Conservation (phyloP, 2,797 vertebrate species). For the Synaphobranchus kaupii region DNA sequence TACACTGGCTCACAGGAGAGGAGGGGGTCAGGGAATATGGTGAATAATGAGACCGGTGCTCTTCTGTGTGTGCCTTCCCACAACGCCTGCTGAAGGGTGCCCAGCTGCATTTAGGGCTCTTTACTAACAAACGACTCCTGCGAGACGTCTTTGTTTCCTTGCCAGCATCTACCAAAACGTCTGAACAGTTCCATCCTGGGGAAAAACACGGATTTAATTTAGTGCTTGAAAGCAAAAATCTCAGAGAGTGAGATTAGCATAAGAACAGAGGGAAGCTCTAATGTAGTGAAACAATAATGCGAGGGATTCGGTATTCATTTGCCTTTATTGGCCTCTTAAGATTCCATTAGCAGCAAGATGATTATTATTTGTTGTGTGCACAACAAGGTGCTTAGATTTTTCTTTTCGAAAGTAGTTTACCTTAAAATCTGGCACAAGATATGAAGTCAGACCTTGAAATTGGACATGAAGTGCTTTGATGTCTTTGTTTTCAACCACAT, state of each 20-base stretch:
- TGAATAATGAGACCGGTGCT: slow-evolving; percentile 64
- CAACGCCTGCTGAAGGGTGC: slow-evolving; percentile 64
- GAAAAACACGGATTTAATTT: slow-evolving; percentile 17
- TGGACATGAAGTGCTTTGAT: neutral
- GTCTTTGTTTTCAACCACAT: slow-evolving; percentile 25
- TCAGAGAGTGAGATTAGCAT: slow-evolving; percentile 24
- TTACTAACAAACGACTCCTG: slow-evolving; percentile 61
- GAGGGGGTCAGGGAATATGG: slow-evolving; percentile 47
- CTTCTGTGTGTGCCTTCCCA: slow-evolving; percentile 62
- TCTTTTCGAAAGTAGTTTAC: neutral
- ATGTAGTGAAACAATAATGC: slow-evolving; percentile 9
- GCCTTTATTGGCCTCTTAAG: slow-evolving; percentile 29
- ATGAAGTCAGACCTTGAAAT: neutral
- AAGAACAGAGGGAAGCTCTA: slow-evolving; percentile 25
- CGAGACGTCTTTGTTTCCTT: slow-evolving; percentile 27
- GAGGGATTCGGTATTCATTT: slow-evolving; percentile 27
- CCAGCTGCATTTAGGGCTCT: slow-evolving; percentile 69
- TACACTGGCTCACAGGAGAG: neutral
- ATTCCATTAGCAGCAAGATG: slow-evolving; percentile 33
- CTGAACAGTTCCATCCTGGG: neutral
- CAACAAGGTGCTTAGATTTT: slow-evolving; percentile 22
- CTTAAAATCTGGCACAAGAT: slow-evolving; percentile 23
- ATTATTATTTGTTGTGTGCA: slow-evolving; percentile 24
- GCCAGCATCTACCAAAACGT: slow-evolving; percentile 17
- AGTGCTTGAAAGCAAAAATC: neutral